These are phyloP conservation scores for Eurystomus gularis DNA, from an alignment of 2,113 vertebrate genomes.

Conservation along the genomic window DNA sequence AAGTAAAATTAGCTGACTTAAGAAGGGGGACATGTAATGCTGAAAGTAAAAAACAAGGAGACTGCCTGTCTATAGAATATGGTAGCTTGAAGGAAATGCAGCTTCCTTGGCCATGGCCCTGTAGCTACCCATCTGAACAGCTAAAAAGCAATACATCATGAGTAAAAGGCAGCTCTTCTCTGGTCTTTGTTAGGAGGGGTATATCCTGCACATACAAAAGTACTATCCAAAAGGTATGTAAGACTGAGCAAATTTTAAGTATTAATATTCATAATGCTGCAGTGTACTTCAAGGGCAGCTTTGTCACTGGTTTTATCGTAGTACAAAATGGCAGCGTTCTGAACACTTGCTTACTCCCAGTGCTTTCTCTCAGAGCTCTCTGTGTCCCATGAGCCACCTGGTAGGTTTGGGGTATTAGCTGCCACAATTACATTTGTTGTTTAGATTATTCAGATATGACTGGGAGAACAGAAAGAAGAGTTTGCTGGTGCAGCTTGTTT, in stretches of 20 bases:
- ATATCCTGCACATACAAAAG: neutral
- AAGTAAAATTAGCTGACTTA: conserved; percentile 59
- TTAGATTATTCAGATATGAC: neutral
- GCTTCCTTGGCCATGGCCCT: conserved; percentile 22
- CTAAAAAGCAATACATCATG: neutral
- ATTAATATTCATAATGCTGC: neutral
- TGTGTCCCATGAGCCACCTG: neutral
- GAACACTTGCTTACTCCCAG: rapidly evolving
- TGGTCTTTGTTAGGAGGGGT: neutral
- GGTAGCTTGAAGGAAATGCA: conserved; percentile 47
- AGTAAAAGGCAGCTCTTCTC: neutral
- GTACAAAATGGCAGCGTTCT: neutral
- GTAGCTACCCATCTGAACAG: neutral
- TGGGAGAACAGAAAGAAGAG: neutral
- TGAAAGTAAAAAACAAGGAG: conserved; percentile 24
- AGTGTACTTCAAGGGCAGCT: neutral
- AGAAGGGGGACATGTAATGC: neutral
- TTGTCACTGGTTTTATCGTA: neutral
- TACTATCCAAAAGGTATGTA: neutral
- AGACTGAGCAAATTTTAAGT: neutral
- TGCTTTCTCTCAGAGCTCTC: neutral
- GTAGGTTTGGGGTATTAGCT: neutral
- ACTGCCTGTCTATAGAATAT: neutral
- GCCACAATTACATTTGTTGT: neutral
- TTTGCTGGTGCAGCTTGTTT: neutral